A percentile compares a stretch with the other conserved stretches of the same genome.
Evolutionary conservation across 2,797 vertebrate genomes (phyloP).

Genomic region (Acanthurus lineatus): DNA sequence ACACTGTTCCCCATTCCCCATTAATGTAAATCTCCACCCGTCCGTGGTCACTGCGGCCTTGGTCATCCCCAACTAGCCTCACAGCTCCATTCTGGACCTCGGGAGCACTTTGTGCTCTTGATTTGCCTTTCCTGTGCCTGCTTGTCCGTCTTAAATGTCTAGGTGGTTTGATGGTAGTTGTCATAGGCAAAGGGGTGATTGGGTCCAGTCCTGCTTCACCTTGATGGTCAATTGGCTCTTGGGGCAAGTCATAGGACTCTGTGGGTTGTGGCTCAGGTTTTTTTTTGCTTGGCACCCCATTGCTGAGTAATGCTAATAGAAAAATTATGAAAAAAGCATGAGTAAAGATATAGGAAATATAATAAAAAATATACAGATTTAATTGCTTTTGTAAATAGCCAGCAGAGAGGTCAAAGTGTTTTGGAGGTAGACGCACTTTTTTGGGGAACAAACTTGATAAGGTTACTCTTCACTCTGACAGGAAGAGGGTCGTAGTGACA

Average conservation of each 20-base stretch:
- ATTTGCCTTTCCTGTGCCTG: constrained; percentile 79
- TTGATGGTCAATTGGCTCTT: constrained; percentile 69
- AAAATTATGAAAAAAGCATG: not conserved
- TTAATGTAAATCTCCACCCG: constrained; percentile 90
- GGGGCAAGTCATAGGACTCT: constrained; percentile 77
- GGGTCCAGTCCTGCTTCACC: constrained; percentile 29
- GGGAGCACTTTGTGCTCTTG: not conserved
- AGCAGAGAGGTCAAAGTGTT: not conserved
- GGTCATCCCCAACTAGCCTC: constrained; percentile 84
- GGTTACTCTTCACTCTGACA: constrained; percentile 90
- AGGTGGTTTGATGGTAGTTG: constrained; percentile 57
- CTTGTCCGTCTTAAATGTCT: constrained; percentile 70
- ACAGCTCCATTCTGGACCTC: constrained; percentile 78
- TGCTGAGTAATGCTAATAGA: constrained; percentile 78
- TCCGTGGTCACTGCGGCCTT: constrained; percentile 78
- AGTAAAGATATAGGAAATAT: not conserved
- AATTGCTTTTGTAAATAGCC: not conserved
- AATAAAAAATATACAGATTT: not conserved
- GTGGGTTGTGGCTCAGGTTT: constrained; percentile 50
- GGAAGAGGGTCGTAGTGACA: constrained; percentile 88
- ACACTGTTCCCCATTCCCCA: constrained; percentile 93
- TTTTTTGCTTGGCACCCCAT: constrained; percentile 62
- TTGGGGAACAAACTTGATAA: constrained; percentile 88
- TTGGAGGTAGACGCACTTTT: constrained; percentile 88
- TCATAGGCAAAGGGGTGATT: constrained; percentile 43